A percentile compares a stretch with the other conserved stretches of the same genome.
phyloP scores from a whole-genome alignment of 2,113 vertebrate species.

The Callopanchax toddi region DNA sequence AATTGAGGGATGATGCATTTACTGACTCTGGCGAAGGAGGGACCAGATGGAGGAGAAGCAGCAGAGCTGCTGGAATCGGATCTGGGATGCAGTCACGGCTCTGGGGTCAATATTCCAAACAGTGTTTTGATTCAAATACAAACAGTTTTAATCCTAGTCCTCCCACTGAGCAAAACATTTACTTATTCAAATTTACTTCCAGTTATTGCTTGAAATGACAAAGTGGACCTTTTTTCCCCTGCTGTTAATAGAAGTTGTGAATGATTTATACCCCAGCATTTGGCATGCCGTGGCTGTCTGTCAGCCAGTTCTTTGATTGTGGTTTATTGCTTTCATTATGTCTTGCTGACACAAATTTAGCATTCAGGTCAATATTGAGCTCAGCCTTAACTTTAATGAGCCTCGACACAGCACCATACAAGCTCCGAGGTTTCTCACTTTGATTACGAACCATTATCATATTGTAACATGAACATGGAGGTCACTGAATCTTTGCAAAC shows the following conservation, averaged over 20 bases:
- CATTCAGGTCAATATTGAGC: conserved; percentile 56
- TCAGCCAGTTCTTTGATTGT: conserved; percentile 34
- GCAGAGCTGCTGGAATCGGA: conserved; percentile 23
- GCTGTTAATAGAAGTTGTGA: conserved; percentile 30
- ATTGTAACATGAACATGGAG: conserved; percentile 50
- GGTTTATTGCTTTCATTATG: conserved; percentile 42
- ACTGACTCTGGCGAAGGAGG: conserved; percentile 21
- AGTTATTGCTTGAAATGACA: conserved; percentile 44
- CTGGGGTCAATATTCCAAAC: conserved; percentile 66
- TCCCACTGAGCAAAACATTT: conserved; percentile 64
- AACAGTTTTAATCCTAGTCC: conserved; percentile 60
- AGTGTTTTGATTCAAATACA: conserved; percentile 57
- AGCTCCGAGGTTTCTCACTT: conserved; percentile 44
- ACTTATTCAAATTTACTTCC: conserved; percentile 63
- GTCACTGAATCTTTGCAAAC: conserved; percentile 54
- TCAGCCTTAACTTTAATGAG: conserved; percentile 66
- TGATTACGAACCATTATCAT: conserved; percentile 67
- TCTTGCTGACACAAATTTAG: conserved; percentile 38
- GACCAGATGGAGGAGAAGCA: conserved; percentile 29
- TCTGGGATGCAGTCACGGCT: conserved; percentile 37
- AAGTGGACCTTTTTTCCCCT: conserved; percentile 12
- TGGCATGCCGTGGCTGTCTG: conserved; percentile 29
- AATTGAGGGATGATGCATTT: conserved; percentile 29
- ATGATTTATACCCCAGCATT: conserved; percentile 42
- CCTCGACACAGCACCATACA: conserved; percentile 29